These are phyloP conservation scores for Cryptocephalus moraei DNA, from an alignment of 2,888 invertebrate species.

Conservation along the genomic window DNA sequence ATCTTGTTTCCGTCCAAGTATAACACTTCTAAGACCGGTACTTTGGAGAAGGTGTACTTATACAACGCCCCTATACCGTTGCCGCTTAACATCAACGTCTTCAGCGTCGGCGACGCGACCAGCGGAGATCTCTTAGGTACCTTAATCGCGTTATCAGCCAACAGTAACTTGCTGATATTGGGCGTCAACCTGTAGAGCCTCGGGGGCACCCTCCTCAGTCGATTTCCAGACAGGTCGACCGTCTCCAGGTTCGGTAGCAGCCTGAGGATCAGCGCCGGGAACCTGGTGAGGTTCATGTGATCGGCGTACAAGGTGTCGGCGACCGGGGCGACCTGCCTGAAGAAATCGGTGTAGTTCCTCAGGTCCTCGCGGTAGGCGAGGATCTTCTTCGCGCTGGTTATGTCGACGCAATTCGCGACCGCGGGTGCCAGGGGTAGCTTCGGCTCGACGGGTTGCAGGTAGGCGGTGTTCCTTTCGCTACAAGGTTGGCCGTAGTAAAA, in stretches of 20 bases:
- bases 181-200: slow-evolving; percentile 18
- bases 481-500: slow-evolving; percentile 29
- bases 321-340: slow-evolving; percentile 5
- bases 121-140: slow-evolving; percentile 24
- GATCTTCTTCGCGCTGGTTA: slow-evolving; percentile 21
- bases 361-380: slow-evolving; percentile 5
- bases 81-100: slow-evolving; percentile 27
- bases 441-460: slow-evolving; percentile 18
- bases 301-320: slow-evolving; percentile 29
- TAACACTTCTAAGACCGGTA: slow-evolving; percentile 24
- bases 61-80: slow-evolving; percentile 25
- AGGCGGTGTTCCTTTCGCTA: slow-evolving; percentile 28
- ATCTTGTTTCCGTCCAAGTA: slow-evolving; percentile 30
- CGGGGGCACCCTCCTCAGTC: slow-evolving; percentile 23
- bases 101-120: slow-evolving; percentile 22
- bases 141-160: slow-evolving; percentile 16
- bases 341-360: slow-evolving; percentile 11
- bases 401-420: slow-evolving; percentile 26
- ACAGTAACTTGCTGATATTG: slow-evolving; percentile 23
- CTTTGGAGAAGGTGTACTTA: slow-evolving; percentile 21
- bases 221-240: slow-evolving; percentile 30
- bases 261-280: slow-evolving; percentile 13
- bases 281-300: slow-evolving; percentile 23
- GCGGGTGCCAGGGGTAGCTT: slow-evolving; percentile 13
- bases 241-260: slow-evolving; percentile 24